phyloP scores from a whole-genome alignment of 2,888 invertebrate species.

The Tenthredo notha region DNA sequence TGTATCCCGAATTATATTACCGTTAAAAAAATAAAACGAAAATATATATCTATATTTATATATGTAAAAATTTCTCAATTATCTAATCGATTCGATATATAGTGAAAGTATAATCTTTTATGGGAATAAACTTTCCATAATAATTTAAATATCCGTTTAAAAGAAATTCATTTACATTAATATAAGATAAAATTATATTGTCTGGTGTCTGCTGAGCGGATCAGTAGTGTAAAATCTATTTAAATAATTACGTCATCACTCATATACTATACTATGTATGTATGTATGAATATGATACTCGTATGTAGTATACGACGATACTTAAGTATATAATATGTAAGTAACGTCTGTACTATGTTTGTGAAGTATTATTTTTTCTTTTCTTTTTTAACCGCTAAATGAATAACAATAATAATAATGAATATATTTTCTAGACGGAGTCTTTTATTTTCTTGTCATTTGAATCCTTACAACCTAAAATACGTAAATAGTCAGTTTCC shows the following conservation, averaged over 20 bases:
- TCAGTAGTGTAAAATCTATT: conserved; percentile 25
- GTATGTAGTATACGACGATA: not conserved
- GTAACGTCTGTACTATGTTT: not conserved
- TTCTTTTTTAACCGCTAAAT: not conserved
- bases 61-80: not conserved
- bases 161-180: conserved; percentile 4
- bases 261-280: not conserved
- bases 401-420: not conserved
- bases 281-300: not conserved
- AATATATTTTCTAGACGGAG: conserved; percentile 52
- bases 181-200: not conserved
- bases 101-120: conserved; percentile 13
- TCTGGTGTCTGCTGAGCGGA: not conserved
- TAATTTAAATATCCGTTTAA: not conserved
- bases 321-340: not conserved
- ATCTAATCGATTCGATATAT: not conserved
- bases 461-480: not conserved
- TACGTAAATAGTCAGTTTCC: not conserved
- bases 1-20: not conserved
- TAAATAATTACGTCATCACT: conserved; percentile 48
- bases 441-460: not conserved
- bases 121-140: conserved; percentile 11
- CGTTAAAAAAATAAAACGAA: not conserved
- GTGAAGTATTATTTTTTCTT: not conserved
- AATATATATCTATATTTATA: no score